A percentile compares a stretch with the other conserved stretches of the same genome.
These are phyloP conservation scores for Danio kyathit DNA, from an alignment of 2,797 vertebrate species.

Conservation along the genomic window DNA sequence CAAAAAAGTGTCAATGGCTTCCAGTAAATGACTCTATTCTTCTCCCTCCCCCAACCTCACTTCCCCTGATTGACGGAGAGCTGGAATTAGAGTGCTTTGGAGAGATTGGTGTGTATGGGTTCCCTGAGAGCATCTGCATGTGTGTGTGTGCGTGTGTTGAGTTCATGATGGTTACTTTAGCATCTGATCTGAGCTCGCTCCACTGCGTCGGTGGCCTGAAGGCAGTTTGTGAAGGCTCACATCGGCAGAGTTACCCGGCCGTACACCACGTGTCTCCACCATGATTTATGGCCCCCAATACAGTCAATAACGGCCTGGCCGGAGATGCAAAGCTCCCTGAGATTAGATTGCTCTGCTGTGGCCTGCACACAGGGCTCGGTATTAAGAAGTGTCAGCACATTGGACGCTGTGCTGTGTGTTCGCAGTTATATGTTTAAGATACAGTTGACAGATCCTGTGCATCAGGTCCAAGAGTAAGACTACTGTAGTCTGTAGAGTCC, in stretches of 20 bases:
- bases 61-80: constrained; percentile 44
- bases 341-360: constrained; percentile 64
- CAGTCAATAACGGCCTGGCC: constrained; percentile 77
- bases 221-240: constrained; percentile 69
- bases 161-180: constrained; percentile 55
- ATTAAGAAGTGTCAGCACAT: constrained; percentile 64
- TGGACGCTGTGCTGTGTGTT: constrained; percentile 11
- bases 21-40: constrained; percentile 64
- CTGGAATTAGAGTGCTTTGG: constrained; percentile 44
- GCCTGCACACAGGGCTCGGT: constrained; percentile 61
- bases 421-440: constrained; percentile 34
- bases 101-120: constrained; percentile 36
- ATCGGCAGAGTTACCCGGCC: constrained; percentile 67
- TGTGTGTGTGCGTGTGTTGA: constrained; percentile 20
- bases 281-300: constrained; percentile 78
- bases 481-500: neutral
- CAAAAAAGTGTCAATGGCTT: constrained; percentile 69
- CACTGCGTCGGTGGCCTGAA: constrained; percentile 68
- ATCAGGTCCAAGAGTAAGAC: constrained; percentile 7
- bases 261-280: constrained; percentile 50
- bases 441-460: constrained; percentile 21
- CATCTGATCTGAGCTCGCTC: constrained; percentile 49
- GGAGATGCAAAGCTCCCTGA: constrained; percentile 62
- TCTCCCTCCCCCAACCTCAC: constrained; percentile 51
- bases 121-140: neutral